Evolutionary conservation across 2,797 vertebrate genomes (phyloP).

Genomic region (Urocyon cinereoargenteus): DNA sequence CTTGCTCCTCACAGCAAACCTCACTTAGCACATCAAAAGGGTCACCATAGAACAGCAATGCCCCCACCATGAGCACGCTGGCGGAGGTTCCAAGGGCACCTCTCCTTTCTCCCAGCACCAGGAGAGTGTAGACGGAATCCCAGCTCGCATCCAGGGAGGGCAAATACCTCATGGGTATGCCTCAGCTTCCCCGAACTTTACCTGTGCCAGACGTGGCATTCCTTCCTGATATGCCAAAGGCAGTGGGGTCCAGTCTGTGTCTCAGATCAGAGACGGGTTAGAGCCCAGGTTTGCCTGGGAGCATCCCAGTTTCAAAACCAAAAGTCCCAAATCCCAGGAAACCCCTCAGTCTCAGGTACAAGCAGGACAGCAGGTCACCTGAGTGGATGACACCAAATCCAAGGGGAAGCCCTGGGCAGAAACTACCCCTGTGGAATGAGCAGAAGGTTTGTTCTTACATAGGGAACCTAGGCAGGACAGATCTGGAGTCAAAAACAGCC

Average conservation of each 20-base stretch:
- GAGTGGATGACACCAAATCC: neutral
- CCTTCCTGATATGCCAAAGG: neutral
- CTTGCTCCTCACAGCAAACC: neutral
- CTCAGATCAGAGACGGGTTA: neutral
- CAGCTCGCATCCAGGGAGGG: neutral
- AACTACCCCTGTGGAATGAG: neutral
- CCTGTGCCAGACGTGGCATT: neutral
- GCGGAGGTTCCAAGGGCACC: neutral
- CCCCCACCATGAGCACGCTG: fast-evolving
- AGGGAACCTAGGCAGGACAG: neutral
- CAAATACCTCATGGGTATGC: no score
- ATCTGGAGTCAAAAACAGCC: neutral
- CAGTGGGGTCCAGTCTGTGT: neutral
- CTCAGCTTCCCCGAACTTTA: neutral
- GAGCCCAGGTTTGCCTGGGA: neutral
- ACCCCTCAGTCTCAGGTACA: neutral
- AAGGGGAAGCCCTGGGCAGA: neutral
- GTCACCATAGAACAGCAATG: neutral
- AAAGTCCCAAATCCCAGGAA: neutral
- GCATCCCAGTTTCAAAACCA: neutral
- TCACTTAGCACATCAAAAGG: neutral
- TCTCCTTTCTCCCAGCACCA: no score
- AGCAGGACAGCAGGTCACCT: neutral
- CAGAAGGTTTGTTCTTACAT: no score
- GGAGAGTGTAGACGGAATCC: neutral